Conservation (phyloP, 2,888 invertebrate species). For the Melangyna quadrimaculata region DNA sequence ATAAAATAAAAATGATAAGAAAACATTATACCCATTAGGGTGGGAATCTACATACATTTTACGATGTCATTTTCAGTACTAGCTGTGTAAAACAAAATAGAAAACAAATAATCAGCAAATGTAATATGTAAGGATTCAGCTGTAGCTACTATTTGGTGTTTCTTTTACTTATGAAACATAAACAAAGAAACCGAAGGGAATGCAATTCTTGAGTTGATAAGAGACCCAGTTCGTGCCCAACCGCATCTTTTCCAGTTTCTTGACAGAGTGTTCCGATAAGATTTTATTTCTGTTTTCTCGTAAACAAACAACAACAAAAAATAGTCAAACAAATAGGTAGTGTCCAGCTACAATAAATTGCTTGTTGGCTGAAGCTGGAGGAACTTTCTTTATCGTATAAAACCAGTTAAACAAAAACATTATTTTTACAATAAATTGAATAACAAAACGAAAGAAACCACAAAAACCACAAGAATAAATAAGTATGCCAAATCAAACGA, state of each 20-base stretch:
- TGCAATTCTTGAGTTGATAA: constrained; percentile 38
- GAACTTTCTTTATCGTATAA: neutral
- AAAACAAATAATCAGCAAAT: constrained; percentile 33
- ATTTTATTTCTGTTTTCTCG: neutral
- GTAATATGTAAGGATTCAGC: neutral
- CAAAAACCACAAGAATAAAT: constrained; percentile 11
- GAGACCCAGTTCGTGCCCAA: neutral
- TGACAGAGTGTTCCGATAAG: constrained; percentile 41
- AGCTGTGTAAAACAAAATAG: constrained; percentile 23
- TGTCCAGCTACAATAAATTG: neutral
- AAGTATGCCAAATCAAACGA: constrained; percentile 40
- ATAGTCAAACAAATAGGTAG: neutral
- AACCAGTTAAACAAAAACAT: neutral
- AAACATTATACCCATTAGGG: constrained; percentile 21
- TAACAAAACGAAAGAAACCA: constrained; percentile 42
- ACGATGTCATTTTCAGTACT: neutral
- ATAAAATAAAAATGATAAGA: constrained; percentile 22
- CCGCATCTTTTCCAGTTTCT: constrained; percentile 9
- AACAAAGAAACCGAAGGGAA: constrained; percentile 48
- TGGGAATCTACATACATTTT: neutral
- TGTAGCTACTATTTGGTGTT: constrained; percentile 27
- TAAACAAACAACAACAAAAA: constrained; percentile 36
- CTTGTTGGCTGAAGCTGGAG: neutral
- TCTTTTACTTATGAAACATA: neutral
- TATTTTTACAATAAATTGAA: constrained; percentile 11